Evolutionary conservation across 2,113 vertebrate species (phyloP), one percentile per base, ranked within the genome.

Genomic region (Strix uralensis): DNA sequence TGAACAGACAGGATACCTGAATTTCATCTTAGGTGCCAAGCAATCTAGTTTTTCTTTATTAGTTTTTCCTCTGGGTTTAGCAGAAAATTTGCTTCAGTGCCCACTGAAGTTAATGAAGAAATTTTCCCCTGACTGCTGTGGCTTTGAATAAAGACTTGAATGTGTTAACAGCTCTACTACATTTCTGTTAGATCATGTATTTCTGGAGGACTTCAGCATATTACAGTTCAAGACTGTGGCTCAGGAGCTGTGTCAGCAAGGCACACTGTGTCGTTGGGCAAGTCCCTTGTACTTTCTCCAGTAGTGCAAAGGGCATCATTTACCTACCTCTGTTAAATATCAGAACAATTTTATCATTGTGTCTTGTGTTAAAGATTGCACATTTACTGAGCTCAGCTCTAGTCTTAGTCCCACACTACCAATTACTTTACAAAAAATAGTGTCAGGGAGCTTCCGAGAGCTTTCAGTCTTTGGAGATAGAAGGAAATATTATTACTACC

Each of bases 281-380:
- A 74, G 59, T 74, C 80, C 75, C 36, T 75, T 52, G 30, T 49
- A 17, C 71, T 32, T 81, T 32, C 30, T 75, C 23, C 72, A 74
- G 47, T 20, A 63, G 66, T 49, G 63, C 63, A 83, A 90, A 86
- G 62, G 66, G 42, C 74, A 54, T 58, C 29, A 13, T 65, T 92
- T 78, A 91, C 80, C 92, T 96, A 93, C 96, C 77, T 94, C 94
- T 92, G 80, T 59, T 90, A 36, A 57, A 77, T 19, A 74, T 17
- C 72, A 67, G 57, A 88, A 67, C 32, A 19, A 47, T 71, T 82
- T 61, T 51, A 59, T 88, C 57, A 7, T 26, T 27, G 55, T 74
- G 57, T 74, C 79, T 63, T 44, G 9, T 15, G 40, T 74, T 91
- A 32, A 52, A 75, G 57, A 40, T 25, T 78, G 51, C 61, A 52